These are phyloP conservation scores for Wasmannia auropunctata DNA, from an alignment of 1,140 invertebrate species.

Conservation along the genomic window DNA sequence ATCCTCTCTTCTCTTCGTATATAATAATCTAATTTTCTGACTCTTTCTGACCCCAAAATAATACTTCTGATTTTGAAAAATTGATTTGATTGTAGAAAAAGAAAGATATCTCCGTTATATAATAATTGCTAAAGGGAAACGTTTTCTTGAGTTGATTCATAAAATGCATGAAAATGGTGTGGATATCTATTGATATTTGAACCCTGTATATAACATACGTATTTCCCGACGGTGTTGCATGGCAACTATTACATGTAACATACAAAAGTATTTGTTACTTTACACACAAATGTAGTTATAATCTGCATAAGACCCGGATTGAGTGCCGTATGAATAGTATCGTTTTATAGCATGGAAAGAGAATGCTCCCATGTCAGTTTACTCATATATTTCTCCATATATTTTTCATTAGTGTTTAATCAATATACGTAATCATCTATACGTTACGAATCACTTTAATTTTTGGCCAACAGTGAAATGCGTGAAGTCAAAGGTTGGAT, in stretches of 20 bases:
- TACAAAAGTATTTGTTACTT: constrained; percentile 7
- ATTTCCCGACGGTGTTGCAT: background rate
- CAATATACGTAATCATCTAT: background rate
- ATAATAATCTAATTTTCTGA: background rate
- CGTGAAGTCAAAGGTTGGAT: constrained; percentile 95
- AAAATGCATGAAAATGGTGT: constrained; percentile 46
- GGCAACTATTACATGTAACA: constrained; percentile 29
- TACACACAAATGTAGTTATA: background rate
- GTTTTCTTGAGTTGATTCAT: background rate
- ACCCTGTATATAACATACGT: background rate
- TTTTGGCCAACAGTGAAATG: constrained; percentile 90
- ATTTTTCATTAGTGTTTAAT: constrained; percentile 30
- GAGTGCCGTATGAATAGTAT: constrained; percentile 6
- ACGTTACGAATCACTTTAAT: background rate
- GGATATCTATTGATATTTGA: constrained; percentile 1
- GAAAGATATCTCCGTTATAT: background rate
- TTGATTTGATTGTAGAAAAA: background rate
- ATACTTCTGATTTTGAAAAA: constrained; percentile 8
- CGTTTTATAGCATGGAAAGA: constrained; percentile 25
- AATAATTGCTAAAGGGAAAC: background rate
- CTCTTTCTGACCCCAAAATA: background rate
- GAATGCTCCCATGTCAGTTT: background rate
- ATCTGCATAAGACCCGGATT: background rate
- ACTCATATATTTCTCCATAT: constrained; percentile 29
- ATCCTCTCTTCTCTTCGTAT: background rate